Evolutionary conservation across 1,140 invertebrate genomes (phyloP), one percentile per base, ranked within the genome.

Genomic region (Drosophila guanche): DNA sequence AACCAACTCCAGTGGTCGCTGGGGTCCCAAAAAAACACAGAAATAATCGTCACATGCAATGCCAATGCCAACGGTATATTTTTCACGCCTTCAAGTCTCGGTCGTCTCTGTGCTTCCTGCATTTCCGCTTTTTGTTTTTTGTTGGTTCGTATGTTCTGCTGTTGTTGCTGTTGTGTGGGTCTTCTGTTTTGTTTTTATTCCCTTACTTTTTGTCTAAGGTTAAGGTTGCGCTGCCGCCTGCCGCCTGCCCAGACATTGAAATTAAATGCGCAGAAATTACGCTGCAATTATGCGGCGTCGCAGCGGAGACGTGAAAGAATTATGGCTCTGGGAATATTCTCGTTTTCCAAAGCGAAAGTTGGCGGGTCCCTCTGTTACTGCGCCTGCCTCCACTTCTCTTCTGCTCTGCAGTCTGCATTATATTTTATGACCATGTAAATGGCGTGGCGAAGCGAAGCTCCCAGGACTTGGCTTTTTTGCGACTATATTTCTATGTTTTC

Each of bases 211-310:
- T 60, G 47, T 46, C 42, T 69, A 77, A 77, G 79, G 79, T 77
- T 83, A 83, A 77, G 79, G 79, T 77, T 83, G 76, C 74, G 33
- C 8, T 29, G 33, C 33, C 16, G 16, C 33, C n/a, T 37, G 33
- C 33, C 33, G 33, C 33, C 33, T 37, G 33, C 3, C 33, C 62
- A 83, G 79, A 83, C 78, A 61, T 53, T 74, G 62, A 77, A 77
- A 83, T 77, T 81, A 83, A 83, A 81, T 83, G 69, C 79, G 79
- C 74, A 52, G 68, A 80, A 83, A 83, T 83, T 83, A 83, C 79
- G 79, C 70, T 83, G 79, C 79, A 83, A 83, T 83, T 83, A 83
- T 83, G 79, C 79, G 79, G 79, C 79, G 79, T 83, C 59, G 33
- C 33, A 37, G 1, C 33, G 80, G 79, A 77, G 79, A 83, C 68